Evolutionary conservation across 2,888 invertebrate species (phyloP).

Genomic region (Sinodicranocentrus sp.): DNA sequence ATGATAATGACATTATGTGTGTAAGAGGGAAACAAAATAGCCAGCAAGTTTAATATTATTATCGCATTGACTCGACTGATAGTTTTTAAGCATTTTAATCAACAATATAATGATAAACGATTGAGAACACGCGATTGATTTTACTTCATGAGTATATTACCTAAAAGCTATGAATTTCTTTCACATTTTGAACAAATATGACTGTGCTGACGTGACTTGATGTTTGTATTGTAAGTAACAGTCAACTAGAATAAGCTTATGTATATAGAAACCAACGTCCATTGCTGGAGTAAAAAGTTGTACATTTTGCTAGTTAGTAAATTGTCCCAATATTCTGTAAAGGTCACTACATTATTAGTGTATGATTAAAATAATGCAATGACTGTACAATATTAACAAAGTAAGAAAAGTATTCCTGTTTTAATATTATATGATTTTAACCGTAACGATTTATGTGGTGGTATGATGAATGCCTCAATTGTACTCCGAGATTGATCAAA

Average conservation of each 20-base stretch:
- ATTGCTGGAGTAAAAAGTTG: not conserved
- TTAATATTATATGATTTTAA: not conserved
- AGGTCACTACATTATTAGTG: not conserved
- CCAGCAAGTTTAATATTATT: constrained; percentile 16
- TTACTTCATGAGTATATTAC: not conserved
- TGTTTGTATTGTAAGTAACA: constrained; percentile 20
- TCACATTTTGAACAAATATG: not conserved
- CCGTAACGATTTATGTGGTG: constrained; percentile 7
- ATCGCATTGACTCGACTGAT: constrained; percentile 46
- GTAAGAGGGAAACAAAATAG: not conserved
- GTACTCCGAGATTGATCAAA: too few relatives aligned
- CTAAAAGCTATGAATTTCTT: too few relatives aligned
- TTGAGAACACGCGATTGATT: constrained; percentile 2
- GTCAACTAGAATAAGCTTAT: not conserved
- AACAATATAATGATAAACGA: not conserved
- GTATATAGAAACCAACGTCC: not conserved
- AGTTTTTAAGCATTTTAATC: constrained; percentile 10
- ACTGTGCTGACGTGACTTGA: constrained; percentile 25
- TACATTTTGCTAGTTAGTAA: constrained; percentile 3
- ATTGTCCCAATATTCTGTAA: not conserved
- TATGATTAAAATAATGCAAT: constrained; percentile 37
- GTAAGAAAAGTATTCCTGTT: constrained; percentile 24
- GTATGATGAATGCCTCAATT: too few relatives aligned
- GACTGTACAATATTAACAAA: constrained; percentile 45
- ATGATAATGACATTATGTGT: constrained; percentile 19